phyloP scores from a whole-genome alignment of 2,888 invertebrate species.

The Polydrusus tereticollis region DNA sequence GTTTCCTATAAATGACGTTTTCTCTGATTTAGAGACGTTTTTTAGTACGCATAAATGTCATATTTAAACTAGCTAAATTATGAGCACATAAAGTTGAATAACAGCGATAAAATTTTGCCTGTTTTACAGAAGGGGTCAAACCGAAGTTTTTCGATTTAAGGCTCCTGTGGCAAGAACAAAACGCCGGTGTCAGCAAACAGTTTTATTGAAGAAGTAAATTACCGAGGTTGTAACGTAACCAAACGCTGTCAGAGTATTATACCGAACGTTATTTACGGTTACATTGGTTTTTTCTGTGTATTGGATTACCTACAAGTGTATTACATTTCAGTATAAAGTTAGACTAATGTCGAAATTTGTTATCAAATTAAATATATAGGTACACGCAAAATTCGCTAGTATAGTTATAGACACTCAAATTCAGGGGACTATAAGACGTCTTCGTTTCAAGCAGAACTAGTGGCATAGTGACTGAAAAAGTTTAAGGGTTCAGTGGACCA shows the following conservation, averaged over 20 bases:
- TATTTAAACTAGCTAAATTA: background rate
- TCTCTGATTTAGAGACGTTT: background rate
- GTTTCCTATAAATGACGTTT: background rate
- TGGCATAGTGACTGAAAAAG: too few relatives aligned
- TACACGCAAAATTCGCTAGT: too few relatives aligned
- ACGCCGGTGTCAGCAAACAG: conserved; percentile 32
- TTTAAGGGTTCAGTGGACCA: too few relatives aligned
- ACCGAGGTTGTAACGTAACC: conserved; percentile 35
- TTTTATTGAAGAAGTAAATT: conserved; percentile 40
- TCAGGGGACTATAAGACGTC: too few relatives aligned
- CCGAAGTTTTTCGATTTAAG: conserved; percentile 35
- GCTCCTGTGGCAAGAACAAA: conserved; percentile 35
- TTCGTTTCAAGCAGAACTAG: too few relatives aligned
- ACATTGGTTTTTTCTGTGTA: conserved; percentile 19
- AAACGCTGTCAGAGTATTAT: conserved; percentile 35
- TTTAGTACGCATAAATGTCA: background rate
- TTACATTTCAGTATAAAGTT: background rate
- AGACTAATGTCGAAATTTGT: too few relatives aligned
- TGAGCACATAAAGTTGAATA: background rate
- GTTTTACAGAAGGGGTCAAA: conserved; percentile 20
- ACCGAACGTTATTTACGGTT: conserved; percentile 29
- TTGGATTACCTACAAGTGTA: conserved; percentile 12
- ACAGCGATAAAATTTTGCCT: background rate
- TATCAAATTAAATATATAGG: too few relatives aligned
- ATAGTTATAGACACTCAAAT: too few relatives aligned